Conservation (phyloP, 2,797 vertebrate species). For the Melanotaenia maccullochi region DNA sequence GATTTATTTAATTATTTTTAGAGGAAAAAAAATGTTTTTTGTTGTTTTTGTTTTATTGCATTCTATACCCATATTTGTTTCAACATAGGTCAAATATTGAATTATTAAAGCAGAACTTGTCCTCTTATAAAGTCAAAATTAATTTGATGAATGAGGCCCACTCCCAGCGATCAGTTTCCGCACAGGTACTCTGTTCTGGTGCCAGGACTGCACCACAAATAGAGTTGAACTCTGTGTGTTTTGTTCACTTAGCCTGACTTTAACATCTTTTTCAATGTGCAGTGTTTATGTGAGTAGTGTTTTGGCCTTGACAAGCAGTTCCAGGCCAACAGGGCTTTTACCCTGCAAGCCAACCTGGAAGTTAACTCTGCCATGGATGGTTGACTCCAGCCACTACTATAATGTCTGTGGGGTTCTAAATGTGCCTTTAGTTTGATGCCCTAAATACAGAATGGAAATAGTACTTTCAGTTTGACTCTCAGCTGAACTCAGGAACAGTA, state of each 20-base stretch:
- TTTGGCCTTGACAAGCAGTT: slow-evolving; percentile 38
- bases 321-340: slow-evolving; percentile 41
- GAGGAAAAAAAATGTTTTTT: too few species aligned
- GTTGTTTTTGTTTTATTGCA: too few species aligned
- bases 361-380: slow-evolving; percentile 59
- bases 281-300: slow-evolving; percentile 52
- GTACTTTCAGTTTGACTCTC: background rate
- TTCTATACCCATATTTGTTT: too few species aligned
- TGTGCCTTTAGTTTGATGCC: slow-evolving; percentile 41
- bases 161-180: too few species aligned
- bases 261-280: slow-evolving; percentile 35
- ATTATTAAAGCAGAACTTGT: too few species aligned
- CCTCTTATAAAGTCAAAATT: too few species aligned
- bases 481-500: background rate
- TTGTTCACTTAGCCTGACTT: slow-evolving; percentile 31
- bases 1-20: too few species aligned
- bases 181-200: too few species aligned
- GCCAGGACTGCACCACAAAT: background rate
- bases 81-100: too few species aligned
- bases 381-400: slow-evolving; percentile 37
- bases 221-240: slow-evolving; percentile 22
- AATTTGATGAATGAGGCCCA: too few species aligned
- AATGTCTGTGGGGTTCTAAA: slow-evolving; percentile 42
- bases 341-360: slow-evolving; percentile 60
- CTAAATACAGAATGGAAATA: slow-evolving; percentile 23